phyloP scores from a whole-genome alignment of 2,888 invertebrate genomes.

The Timema cristinae region DNA sequence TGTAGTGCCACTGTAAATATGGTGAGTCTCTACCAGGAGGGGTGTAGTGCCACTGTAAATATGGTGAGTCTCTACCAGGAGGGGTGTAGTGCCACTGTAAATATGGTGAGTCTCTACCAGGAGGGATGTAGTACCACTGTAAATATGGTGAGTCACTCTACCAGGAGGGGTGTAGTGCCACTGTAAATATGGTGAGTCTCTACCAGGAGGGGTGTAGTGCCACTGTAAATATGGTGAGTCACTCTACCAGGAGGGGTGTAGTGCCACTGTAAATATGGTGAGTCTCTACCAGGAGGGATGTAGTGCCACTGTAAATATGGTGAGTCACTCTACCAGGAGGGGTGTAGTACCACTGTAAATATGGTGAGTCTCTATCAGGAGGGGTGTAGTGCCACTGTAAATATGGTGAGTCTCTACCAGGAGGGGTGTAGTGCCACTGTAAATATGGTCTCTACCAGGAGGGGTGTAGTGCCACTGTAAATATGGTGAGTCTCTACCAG shows the following conservation, averaged over 20 bases:
- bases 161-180: neutral
- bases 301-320: constrained; percentile 24
- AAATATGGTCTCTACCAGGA: constrained; percentile 31
- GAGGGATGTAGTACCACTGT: neutral
- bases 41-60: neutral
- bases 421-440: neutral
- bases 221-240: constrained; percentile 33
- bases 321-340: constrained; percentile 30
- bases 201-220: neutral
- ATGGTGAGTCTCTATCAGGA: constrained; percentile 34
- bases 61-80: constrained; percentile 34
- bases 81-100: neutral
- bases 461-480: neutral
- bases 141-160: constrained; percentile 33
- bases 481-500: constrained; percentile 34
- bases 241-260: neutral
- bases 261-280: constrained; percentile 29
- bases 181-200: constrained; percentile 33
- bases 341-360: neutral
- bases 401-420: constrained; percentile 34
- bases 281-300: constrained; percentile 24
- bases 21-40: constrained; percentile 33
- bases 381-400: neutral
- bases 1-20: constrained; percentile 8
- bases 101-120: constrained; percentile 34